Evolutionary conservation across 2,113 vertebrate genomes (phyloP), one percentile per base, ranked within the genome.

Genomic region (Tyto alba): DNA sequence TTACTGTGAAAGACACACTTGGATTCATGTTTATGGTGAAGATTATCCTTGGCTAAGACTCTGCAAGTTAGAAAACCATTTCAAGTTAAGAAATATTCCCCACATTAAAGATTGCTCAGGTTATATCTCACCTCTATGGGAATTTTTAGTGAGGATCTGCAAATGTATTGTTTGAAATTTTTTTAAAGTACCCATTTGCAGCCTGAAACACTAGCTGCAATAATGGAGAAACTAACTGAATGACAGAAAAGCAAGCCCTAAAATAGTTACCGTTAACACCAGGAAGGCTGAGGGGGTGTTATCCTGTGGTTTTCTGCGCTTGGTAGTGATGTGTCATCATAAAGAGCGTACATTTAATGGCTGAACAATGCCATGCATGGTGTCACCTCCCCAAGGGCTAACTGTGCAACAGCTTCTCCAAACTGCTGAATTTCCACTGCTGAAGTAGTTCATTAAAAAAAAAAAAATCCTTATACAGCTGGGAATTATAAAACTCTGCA

Each of bases 351-450:
- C 30, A 67, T 92, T 93, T 83, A 90, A 72, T 2, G 4, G 66
- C 22, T 23, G 87, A 92, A 88, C 94, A 92, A 95, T 95, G 87
- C 77, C 3, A 7, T 76, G 69, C 57, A 75, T 82, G 62, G 80
- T 89, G 81, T 91, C 95, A 76, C 83, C 77, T 95, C 96, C 89
- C 93, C 91, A 63, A 90, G 89, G 91, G 93, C 74, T 63, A 84
- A 57, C 88, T 88, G n/a, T 56, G 80, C 80, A 95, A 91, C 41
- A 40, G 74, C 59, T 82, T 69, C 81, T 83, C 87, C 84, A 93
- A 85, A 95, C 47, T 67, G 63, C 62, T 88, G 59, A 63, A 91
- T 76, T 91, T 92, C 81, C 74, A 85, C 38, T 57, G 67, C 71
- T 93, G 55, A 85, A 72, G 67, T 80, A 93, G 62, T 77, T 89